phyloP scores from a whole-genome alignment of 2,113 vertebrate species.

The Halcyon senegalensis region DNA sequence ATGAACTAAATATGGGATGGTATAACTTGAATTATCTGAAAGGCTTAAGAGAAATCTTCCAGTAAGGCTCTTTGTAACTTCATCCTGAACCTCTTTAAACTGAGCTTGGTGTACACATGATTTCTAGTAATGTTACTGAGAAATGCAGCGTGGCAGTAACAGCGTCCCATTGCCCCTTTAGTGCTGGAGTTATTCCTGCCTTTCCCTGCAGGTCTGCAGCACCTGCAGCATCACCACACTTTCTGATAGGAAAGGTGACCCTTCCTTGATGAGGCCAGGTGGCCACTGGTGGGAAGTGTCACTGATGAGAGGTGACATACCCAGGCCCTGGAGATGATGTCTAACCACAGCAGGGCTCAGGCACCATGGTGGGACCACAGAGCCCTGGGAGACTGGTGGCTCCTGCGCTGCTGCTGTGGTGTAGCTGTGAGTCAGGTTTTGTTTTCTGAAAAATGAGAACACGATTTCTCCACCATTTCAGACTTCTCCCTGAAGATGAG shows the following conservation, averaged over 20 bases:
- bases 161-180: neutral
- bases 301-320: neutral
- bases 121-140: neutral
- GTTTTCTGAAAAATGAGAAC: neutral
- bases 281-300: neutral
- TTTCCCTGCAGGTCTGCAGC: fast-evolving
- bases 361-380: fast-evolving
- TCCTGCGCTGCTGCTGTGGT: fast-evolving
- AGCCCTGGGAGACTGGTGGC: neutral
- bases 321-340: neutral
- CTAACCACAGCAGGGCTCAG: neutral
- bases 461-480: neutral
- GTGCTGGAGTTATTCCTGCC: neutral
- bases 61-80: neutral
- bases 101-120: fast-evolving
- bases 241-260: neutral
- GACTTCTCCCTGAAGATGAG: neutral
- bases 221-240: neutral
- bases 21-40: neutral
- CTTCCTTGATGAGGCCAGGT: fast-evolving
- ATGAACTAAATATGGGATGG: neutral
- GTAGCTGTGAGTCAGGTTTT: neutral
- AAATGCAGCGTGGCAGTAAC: fast-evolving
- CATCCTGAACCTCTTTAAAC: neutral
- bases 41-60: neutral